Evolutionary conservation across 2,797 vertebrate genomes (phyloP), one percentile per base, ranked within the genome.

Genomic region (Hypotaenidia okinawae): DNA sequence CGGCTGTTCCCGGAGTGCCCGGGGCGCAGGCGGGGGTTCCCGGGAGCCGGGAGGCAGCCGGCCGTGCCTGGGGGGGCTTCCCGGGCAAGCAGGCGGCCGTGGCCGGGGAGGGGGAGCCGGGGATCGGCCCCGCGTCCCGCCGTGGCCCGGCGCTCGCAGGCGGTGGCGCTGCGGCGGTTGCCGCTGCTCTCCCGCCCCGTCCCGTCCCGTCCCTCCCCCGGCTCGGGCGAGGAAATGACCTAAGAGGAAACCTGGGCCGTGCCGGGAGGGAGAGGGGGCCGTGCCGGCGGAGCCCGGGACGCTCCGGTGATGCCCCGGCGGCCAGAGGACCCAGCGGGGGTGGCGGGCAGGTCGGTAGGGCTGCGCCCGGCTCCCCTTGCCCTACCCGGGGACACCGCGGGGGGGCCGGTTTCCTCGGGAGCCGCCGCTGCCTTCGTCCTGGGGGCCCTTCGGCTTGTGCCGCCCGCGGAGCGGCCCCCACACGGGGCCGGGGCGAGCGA

Each of bases 221-320:
- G 83, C 91, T 61, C 49, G 39, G 96, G 70, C 94, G 83, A 96
- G 97, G 97, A 97, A 97, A 96, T 97, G 97, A 97, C 95, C 97
- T 96, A 94, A 95, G 95, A 96, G 95, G 97, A 97, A 96, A 94
- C 94, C 92, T 69, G 87, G 32, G 78, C 92, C 43, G 69, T 57
- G 87, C 75, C 67, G 67, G 66, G 83, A 80, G 76, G 70, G 41
- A 58, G 74, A 52, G 70, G 41, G 41, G 73, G 58, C 58, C 33
- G 57, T 43, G 58, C 23, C 49, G 16, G 69, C 25, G 85, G 81
- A 28, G 45, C 30, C 9, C 57, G 33, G 89, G 85, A 62, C 68
- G 90, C 61, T 75, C 30, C 41, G 86, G 64, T 39, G 54, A 93
- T 96, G 93, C 15, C 61, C 78, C 62, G 66, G 74, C 62, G 43